Base-by-base conservation (phyloP, 2,797 vertebrate genomes). In the Botia kubotai region DNA sequence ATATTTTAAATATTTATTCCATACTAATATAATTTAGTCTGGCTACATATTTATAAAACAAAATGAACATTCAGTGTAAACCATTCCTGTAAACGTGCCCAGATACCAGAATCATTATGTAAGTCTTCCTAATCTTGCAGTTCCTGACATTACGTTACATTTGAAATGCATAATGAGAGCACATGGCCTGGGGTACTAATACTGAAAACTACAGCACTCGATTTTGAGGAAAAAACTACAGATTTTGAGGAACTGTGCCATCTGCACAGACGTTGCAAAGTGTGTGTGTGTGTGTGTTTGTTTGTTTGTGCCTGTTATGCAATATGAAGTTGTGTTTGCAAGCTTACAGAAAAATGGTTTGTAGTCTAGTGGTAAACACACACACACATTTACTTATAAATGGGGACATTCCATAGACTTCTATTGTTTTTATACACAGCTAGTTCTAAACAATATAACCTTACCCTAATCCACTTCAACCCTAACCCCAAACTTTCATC, bases 161-260 rank as follows among this genome's bases (percentile, higher is more conserved):
- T 21, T 57, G 19, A 67, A 39, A 53, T 53, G 26, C 46, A 13
- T 52, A 76, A 55, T 57, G 33, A 57, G 50, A 6, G 57, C 46
- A n/a, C 5, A 68, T 55, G 63, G 2, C 50, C 39, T 2, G 11
- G 16, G 3, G 33, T 57, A 68, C 33, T 77, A 57, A 68, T 52
- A 53, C 33, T 76, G 19, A 21, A 68, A 19, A 77, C 21, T 57
- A 83, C 4, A 74, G 33, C 60, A 53, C 26, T 79, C 48, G 13
- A n/a, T n/a, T n/a, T n/a, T 26, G 23, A 26, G 23, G 23, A 26
- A 26, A 26, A 26, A 26, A 26, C 23, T 26, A 26, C 23, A 70
- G 86, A 65, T 81, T 88, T 85, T 76, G 13, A 33, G 82, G 85
- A 82, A 72, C 53, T 79, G 84, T 80, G 12, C 53, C 46, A 53